Evolutionary conservation across 2,113 vertebrate genomes (phyloP), one percentile per base, ranked within the genome.

Genomic region (Sander lucioperca): DNA sequence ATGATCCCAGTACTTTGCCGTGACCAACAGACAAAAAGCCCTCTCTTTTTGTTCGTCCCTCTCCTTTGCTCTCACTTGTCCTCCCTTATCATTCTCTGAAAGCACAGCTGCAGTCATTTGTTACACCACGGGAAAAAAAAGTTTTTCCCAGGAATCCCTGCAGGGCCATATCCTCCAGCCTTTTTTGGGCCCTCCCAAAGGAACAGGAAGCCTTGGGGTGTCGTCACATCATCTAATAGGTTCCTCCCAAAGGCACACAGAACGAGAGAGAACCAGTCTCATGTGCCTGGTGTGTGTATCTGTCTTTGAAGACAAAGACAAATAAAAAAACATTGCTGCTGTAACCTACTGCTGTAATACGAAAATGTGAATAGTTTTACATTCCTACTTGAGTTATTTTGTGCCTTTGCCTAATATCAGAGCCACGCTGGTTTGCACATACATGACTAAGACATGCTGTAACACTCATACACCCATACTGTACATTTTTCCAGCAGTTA

Each of bases 51-150:
- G 79, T 86, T 63, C 63, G 50, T 61, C 53, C 62, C 50, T 77
- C 62, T 77, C 74, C 64, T 69, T 74, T 74, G 54, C 68, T 85
- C 71, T 67, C 74, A 4, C 79, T 82, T 80, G 73, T 78, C 70
- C 59, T 85, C 73, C 67, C 84, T 86, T 82, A 73, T 88, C 86
- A 85, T 21, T 63, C 80, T 58, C 77, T 84, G 61, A 92, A 92
- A 90, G 86, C 80, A 79, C 90, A 93, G 91, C 91, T 93, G 93
- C 83, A 88, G 85, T 89, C 86, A 89, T 93, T 92, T 92, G 88
- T 90, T 86, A 90, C 83, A 77, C 75, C n/a, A 50, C 9, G 9
- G 6, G 39, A 12, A 74, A 79, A 67, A 66, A 73, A 6, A 0
- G 10, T 45, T 75, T 61, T 90, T 90, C 84, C 90, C 89, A 92